These are phyloP conservation scores for Choreutis nemorana DNA, from an alignment of 2,888 invertebrate genomes.

Conservation along the genomic window DNA sequence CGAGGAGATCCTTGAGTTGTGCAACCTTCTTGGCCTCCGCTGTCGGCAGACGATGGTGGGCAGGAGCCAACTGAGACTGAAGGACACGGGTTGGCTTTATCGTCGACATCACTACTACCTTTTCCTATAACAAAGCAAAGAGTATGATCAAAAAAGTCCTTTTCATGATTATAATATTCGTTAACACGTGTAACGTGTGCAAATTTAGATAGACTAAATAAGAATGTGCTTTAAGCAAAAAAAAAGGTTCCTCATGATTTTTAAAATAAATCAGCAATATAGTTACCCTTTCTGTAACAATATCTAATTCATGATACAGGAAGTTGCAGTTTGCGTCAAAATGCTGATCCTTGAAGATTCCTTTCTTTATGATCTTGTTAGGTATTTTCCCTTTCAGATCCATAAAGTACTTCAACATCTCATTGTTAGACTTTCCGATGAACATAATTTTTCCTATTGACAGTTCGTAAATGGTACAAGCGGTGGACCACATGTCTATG, in stretches of 20 bases:
- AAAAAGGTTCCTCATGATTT: too few relatives aligned
- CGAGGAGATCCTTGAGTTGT: slow-evolving; percentile 91
- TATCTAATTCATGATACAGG: slow-evolving; percentile 96
- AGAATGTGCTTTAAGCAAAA: too few relatives aligned
- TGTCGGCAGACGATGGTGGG: slow-evolving; percentile 86
- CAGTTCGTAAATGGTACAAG: slow-evolving; percentile 96
- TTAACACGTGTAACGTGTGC: too few relatives aligned
- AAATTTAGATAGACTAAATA: too few relatives aligned
- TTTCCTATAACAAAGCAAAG: slow-evolving; percentile 88
- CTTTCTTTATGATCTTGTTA: slow-evolving; percentile 94
- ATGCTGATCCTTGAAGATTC: slow-evolving; percentile 94
- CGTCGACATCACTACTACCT: slow-evolving; percentile 93
- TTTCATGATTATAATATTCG: too few relatives aligned
- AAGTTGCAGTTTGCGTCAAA: slow-evolving; percentile 97
- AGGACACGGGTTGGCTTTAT: slow-evolving; percentile 88
- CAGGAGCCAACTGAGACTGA: slow-evolving; percentile 82
- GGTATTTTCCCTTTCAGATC: slow-evolving; percentile 98
- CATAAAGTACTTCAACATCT: slow-evolving; percentile 99
- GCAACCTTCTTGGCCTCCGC: slow-evolving; percentile 91
- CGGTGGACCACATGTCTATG: slow-evolving; percentile 99
- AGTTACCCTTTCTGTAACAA: slow-evolving; percentile 95
- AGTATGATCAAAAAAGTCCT: too few relatives aligned
- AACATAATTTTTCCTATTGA: slow-evolving; percentile 99
- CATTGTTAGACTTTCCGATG: slow-evolving; percentile 97
- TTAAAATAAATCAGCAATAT: neutral